Percentiles rank a stretch among this genome's conserved stretches.
phyloP scores from a whole-genome alignment of 2,797 vertebrate genomes.

The Cossypha dichroa region DNA sequence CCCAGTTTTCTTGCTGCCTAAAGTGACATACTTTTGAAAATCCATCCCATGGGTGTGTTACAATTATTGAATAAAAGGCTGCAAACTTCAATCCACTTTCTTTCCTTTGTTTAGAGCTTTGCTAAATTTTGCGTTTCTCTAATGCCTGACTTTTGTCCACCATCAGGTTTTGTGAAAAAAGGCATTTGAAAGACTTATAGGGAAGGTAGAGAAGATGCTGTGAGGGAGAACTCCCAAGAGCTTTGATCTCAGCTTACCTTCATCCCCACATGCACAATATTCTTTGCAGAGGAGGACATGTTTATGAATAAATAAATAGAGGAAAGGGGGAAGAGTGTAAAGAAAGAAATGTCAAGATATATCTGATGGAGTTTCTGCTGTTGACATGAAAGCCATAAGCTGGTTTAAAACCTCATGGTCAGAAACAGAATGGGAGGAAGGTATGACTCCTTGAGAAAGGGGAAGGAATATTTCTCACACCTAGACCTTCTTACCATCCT shows the following conservation, averaged over 20 bases:
- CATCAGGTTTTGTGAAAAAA: neutral
- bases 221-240: constrained; percentile 1
- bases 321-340: neutral
- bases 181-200: neutral
- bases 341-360: neutral
- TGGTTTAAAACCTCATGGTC: constrained; percentile 35
- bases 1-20: neutral
- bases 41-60: neutral
- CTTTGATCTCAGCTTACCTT: constrained; percentile 62
- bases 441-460: neutral
- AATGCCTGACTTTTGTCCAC: neutral
- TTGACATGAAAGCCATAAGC: constrained; percentile 21
- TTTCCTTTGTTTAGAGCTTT: neutral
- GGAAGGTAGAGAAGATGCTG: neutral
- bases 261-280: neutral
- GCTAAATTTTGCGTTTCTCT: constrained; percentile 1
- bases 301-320: constrained; percentile 67
- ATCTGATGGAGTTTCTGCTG: constrained; percentile 30
- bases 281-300: constrained; percentile 42
- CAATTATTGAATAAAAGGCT: neutral
- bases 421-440: neutral
- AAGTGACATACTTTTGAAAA: neutral
- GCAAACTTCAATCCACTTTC: neutral
- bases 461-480: neutral
- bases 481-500: neutral